These are phyloP conservation scores for Chrysochloris asiatica DNA, from an alignment of 2,113 vertebrate genomes.

Conservation along the genomic window DNA sequence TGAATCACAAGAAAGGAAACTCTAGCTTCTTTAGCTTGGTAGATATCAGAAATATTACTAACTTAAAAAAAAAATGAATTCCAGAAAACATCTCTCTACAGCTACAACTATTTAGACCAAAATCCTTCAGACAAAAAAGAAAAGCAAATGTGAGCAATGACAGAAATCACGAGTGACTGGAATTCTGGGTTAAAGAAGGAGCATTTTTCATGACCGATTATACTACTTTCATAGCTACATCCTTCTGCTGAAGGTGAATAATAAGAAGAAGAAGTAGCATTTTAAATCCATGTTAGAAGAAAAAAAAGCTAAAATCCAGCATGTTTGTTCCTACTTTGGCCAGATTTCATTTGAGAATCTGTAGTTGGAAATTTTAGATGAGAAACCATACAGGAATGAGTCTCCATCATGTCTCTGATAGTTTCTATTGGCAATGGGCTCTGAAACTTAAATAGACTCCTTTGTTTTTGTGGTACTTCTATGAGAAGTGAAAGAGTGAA, in stretches of 20 bases:
- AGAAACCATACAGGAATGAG: neutral
- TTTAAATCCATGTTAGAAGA: neutral
- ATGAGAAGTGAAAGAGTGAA: conserved; percentile 44
- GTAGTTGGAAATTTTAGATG: neutral
- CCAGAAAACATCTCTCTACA: conserved; percentile 19
- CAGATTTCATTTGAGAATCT: neutral
- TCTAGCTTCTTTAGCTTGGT: neutral
- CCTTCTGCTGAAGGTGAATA: neutral
- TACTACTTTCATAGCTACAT: neutral
- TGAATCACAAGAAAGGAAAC: neutral
- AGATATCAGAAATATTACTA: neutral
- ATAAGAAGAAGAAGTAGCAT: neutral
- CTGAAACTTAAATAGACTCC: conserved; percentile 38
- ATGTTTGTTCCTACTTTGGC: neutral
- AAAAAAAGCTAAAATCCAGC: neutral
- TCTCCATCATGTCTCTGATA: neutral
- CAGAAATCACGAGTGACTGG: neutral
- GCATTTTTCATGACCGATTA: neutral
- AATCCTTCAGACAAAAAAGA: conserved; percentile 31
- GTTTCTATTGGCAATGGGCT: conserved; percentile 39
- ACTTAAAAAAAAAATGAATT: conserved; percentile 24
- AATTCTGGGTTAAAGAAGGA: neutral
- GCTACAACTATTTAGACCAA: neutral
- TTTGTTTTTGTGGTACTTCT: neutral
- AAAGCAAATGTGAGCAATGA: neutral